Evolutionary conservation across 2,113 vertebrate genomes (phyloP), one percentile per base, ranked within the genome.

Genomic region (Peromyscus leucopus): DNA sequence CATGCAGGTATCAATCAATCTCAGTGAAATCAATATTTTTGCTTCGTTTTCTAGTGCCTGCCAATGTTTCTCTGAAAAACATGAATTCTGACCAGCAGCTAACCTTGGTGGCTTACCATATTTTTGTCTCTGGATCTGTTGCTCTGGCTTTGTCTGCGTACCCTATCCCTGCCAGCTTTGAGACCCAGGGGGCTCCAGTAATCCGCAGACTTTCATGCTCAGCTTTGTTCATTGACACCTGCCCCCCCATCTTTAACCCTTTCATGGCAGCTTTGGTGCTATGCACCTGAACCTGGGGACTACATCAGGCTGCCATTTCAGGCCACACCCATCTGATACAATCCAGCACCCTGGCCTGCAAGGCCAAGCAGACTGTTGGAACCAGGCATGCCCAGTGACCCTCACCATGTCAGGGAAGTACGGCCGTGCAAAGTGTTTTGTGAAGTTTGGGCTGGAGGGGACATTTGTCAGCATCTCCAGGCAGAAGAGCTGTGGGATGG

Each of bases 351-450:
- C 0, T 4, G 26, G 22, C 13, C 13, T 16, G 33, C 67, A 63
- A 24, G 17, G 24, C 24, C 0, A 2, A 26, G 28, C 5, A 7
- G 36, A 0, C 6, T 65, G 12, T 31, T 42, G 39, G 4, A 0
- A 2, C 26, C 89, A 33, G 17, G 48, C 11, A 1, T 0, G 15
- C 22, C 88, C 31, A 0, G 2, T 0, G 0, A 10, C 5, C 86
- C 98, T 82, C 75, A 99, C 99, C 99, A 99, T 98, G 96, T 99
- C 97, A 0, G 99, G 99, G 96, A 99, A 99, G 93, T 98, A 99
- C 1, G 99, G 98, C 93, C 93, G 93, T 0, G 99, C 98, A 11
- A 86, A 61, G 65, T 2, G 78, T 15, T 82, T 95, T 1, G 15
- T 0, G 0, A 65, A 72, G 95, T 95, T 79, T 95, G 97, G 83